phyloP scores from a whole-genome alignment of 2,113 vertebrate species.

The Lepidothrix coronata region DNA sequence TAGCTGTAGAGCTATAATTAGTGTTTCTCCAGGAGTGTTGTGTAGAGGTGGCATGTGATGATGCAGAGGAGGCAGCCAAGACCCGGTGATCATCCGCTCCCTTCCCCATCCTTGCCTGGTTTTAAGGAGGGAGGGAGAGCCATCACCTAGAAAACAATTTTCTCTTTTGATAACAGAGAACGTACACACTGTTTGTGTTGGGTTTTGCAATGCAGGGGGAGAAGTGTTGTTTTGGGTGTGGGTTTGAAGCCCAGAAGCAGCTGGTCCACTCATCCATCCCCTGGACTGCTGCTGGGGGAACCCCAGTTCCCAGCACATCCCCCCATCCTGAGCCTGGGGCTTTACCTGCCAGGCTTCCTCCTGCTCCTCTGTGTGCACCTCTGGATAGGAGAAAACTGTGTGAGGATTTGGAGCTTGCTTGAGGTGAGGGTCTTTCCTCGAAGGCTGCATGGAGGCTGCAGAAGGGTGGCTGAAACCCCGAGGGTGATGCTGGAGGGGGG shows the following conservation, averaged over 20 bases:
- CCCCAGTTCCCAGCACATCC: not conserved
- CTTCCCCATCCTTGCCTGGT: not conserved
- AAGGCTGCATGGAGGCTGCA: fast-evolving
- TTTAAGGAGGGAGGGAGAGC: not conserved
- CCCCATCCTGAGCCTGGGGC: not conserved
- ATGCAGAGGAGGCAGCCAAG: not conserved
- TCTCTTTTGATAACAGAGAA: not conserved
- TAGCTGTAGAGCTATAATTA: conserved; percentile 10
- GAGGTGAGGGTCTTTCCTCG: not conserved
- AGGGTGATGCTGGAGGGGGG: not conserved
- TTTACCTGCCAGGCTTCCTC: not conserved
- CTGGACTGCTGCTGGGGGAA: not conserved
- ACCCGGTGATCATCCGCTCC: not conserved
- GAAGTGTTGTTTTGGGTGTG: not conserved
- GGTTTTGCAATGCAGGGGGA: not conserved
- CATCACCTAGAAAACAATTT: not conserved
- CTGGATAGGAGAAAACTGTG: not conserved
- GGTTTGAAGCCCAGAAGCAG: not conserved
- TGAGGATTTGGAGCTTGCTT: not conserved
- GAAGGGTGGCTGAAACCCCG: not conserved
- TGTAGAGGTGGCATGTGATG: not conserved
- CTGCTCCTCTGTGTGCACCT: not conserved
- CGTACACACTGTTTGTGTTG: not conserved
- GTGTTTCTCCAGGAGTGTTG: not conserved
- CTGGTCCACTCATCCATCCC: not conserved